Percentiles rank a stretch among this genome's conserved stretches.
phyloP scores from a whole-genome alignment of 2,888 invertebrate genomes.

The Falcaria lacertinaria region DNA sequence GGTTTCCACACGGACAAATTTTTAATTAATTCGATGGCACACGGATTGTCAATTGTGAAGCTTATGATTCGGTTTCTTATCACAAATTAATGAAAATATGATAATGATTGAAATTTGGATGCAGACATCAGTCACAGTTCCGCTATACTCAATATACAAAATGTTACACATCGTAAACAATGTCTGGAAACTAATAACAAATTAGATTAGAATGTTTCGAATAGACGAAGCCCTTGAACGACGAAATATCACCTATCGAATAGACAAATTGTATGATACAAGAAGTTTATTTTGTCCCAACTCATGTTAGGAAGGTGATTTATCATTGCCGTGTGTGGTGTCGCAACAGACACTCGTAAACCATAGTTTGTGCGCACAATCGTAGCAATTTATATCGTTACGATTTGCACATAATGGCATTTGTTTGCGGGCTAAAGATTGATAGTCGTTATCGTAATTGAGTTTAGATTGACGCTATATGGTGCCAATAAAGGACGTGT shows the following conservation, averaged over 20 bases:
- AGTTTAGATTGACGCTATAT: constrained; percentile 58
- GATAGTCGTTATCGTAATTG: constrained; percentile 52
- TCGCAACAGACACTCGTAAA: constrained; percentile 45
- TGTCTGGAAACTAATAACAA: background rate
- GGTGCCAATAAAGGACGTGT: constrained; percentile 17
- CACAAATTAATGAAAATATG: no score
- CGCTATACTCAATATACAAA: no score
- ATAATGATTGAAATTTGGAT: no score
- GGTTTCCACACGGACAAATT: no score
- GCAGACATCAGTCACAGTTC: no score
- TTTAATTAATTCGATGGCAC: no score
- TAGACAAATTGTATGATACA: background rate
- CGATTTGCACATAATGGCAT: constrained; percentile 54
- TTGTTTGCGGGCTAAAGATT: constrained; percentile 45
- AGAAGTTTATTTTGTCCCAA: no score
- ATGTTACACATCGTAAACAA: background rate
- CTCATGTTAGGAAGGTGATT: constrained; percentile 26
- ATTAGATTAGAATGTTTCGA: background rate
- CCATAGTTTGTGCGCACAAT: constrained; percentile 43
- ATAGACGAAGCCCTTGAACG: background rate
- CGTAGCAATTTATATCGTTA: constrained; percentile 57
- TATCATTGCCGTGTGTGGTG: constrained; percentile 44
- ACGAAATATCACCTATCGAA: background rate
- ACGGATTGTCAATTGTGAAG: no score
- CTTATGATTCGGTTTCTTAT: no score